A percentile compares a stretch with the other conserved stretches of the same genome.
Evolutionary conservation across 2,888 invertebrate species (phyloP).

Genomic region (Gryllus longicercus): DNA sequence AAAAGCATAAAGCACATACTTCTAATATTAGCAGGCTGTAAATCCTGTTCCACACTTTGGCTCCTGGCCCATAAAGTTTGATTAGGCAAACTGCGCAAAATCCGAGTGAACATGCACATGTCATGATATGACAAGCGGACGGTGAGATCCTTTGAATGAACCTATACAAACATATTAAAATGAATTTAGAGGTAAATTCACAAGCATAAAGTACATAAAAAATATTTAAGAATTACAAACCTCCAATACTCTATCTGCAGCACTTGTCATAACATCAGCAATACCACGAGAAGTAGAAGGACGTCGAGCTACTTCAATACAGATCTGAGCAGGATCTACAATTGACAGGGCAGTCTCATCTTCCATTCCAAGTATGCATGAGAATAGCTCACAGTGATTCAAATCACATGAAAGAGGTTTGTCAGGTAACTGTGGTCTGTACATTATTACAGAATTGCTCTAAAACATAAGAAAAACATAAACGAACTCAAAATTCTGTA

Average conservation of each 20-base stretch:
- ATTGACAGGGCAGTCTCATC: conserved; percentile 92
- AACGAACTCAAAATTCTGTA: conserved; percentile 26
- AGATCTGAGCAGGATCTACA: conserved; percentile 86
- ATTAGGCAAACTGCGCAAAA: conserved; percentile 81
- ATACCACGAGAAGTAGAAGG: conserved; percentile 39
- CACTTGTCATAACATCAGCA: conserved; percentile 29
- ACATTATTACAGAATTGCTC: conserved; percentile 85
- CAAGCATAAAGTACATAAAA: no score
- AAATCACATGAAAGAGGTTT: conserved; percentile 83
- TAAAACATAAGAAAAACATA: conserved; percentile 44
- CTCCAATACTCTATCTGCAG: conserved; percentile 32
- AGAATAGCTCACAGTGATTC: conserved; percentile 88
- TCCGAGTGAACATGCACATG: conserved; percentile 84
- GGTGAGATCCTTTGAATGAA: conserved; percentile 70
- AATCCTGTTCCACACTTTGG: conserved; percentile 43
- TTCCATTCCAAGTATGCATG: conserved; percentile 84
- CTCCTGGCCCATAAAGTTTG: conserved; percentile 64
- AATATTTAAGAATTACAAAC: conserved; percentile 20
- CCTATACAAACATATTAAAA: conserved; percentile 43
- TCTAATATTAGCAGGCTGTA: conserved; percentile 42
- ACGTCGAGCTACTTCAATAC: conserved; percentile 57
- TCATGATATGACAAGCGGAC: conserved; percentile 90
- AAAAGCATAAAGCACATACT: conserved; percentile 38
- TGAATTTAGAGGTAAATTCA: not conserved
- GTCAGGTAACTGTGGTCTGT: conserved; percentile 62